Evolutionary conservation across 2,888 invertebrate genomes (phyloP), one percentile per base, ranked within the genome.

Genomic region (Eumacrocentrus americanus): DNA sequence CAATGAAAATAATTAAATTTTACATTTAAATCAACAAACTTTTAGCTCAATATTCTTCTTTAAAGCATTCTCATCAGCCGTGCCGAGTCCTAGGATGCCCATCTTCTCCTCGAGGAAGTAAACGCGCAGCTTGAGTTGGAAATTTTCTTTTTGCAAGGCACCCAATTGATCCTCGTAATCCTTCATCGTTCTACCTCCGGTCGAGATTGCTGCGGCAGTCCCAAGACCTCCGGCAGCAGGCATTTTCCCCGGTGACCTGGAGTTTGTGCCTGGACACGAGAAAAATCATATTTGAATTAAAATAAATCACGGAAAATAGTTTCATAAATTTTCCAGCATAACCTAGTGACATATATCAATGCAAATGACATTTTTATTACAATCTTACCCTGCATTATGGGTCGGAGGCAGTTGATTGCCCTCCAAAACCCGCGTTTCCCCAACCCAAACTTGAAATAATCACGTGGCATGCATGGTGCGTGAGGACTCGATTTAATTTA

Each of bases 151-250:
- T 68, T 90, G 89, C 64, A 96, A 82, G 47, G 87, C 85, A 53
- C 88, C 88, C 66, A 95, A 84, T 78, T 95, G 91, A 79, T 95
- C 91, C 77, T 95, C 95, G 75, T 92, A 91, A 70, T 95, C 95
- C 73, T 94, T 94, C 84, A 95, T 90, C 23, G 92, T 91, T 55
- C 91, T 84, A 6, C 89, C 90, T 51, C 81, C 80, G 1, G 84
- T 57, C 48, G 63, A 58, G 47, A 65, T 51, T 35, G 61, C 63
- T 23, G 61, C 18, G n/a, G 61, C 37, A 34, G 57, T 58, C 29
- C 58, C 51, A 35, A 54, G 48, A 5, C 89, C 90, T 53, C 81
- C 80, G 37, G 58, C 60, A 25, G 66, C 59, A 25, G 72, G 70
- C 2, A 67, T 56, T 62, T 77, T 78, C 38, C 74, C 75, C 16